Evolutionary conservation across 1,140 invertebrate genomes (phyloP).

Genomic region (Tigriopus japonicus): DNA sequence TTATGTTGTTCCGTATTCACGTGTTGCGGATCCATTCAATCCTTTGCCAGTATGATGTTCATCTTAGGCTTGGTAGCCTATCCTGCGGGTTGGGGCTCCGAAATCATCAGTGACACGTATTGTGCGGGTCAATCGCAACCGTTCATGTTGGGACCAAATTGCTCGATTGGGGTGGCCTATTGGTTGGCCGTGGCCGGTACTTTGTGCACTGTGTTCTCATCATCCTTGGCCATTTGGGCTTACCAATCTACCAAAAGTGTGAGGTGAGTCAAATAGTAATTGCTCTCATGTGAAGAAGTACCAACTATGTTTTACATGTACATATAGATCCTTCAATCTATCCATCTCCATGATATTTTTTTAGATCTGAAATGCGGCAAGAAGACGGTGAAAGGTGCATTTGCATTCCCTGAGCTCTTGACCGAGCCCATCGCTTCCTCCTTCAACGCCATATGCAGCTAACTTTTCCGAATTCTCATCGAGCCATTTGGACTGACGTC

Average conservation of each 20-base stretch:
- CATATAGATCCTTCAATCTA: too few species aligned
- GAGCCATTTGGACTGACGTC: too few species aligned
- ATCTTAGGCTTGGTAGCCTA: slow-evolving; percentile 9
- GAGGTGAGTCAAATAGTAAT: neutral
- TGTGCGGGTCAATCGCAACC: slow-evolving; percentile 3
- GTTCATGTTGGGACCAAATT: slow-evolving; percentile 6
- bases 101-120: neutral
- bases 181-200: slow-evolving; percentile 13
- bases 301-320: too few species aligned
- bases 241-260: neutral
- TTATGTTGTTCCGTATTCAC: slow-evolving; percentile 13
- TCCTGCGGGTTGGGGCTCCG: slow-evolving; percentile 8
- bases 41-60: slow-evolving; percentile 10
- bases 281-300: too few species aligned
- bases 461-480: too few species aligned
- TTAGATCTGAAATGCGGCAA: too few species aligned
- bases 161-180: slow-evolving; percentile 7
- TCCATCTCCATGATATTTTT: too few species aligned
- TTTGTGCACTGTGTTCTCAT: neutral
- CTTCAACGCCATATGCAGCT: too few species aligned
- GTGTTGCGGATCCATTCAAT: slow-evolving; percentile 11
- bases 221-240: slow-evolving; percentile 11
- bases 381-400: too few species aligned
- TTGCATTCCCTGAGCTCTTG: too few species aligned
- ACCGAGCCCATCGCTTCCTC: too few species aligned